Base-by-base conservation (phyloP, 2,113 vertebrate genomes). In the Phodopus roborovskii region DNA sequence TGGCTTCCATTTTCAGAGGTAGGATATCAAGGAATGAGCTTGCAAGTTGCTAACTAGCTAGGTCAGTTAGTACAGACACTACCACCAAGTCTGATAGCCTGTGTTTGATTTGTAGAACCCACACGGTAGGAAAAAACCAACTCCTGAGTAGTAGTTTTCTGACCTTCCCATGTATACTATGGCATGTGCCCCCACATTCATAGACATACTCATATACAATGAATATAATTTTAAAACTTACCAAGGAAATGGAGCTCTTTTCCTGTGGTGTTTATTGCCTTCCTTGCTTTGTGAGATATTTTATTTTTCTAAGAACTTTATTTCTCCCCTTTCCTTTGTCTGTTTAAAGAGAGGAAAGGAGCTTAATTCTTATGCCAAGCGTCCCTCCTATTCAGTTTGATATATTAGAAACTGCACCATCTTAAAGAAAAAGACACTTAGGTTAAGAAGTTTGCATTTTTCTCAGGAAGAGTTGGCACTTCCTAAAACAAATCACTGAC, bases 371-470 rank as follows among this genome's bases (percentile, higher is more conserved):
- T 88, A 73, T 17, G 71, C 36, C 90, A 93, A 68, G 89, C 82
- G 13, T 64, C 86, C 45, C 45, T 86, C 24, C 42, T 91, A 39
- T 84, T 94, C 71, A 94, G 1, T 36, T 84, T 68, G 20, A 83
- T 88, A 91, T 87, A 70, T 26, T 90, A 66, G 90, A 90, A 88
- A 70, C 79, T 50, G 16, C 28, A 75, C 33, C 19, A 30, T 84
- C 62, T 77, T 91, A 58, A 90, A 77, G 60, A 50, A 90, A 90
- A 28, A 56, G 90, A 78, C 24, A 58, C 13, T 77, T 73, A 28
- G 45, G 1, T 91, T 81, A 85, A 92, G 28, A 94, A 73, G 64
- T 90, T 92, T 84, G 2, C 60, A 48, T 95, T 96, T 94, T 79
- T 94, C 9, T 45, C 84, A 90, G 74, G 86, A 77, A 68, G n/a